A percentile compares a stretch with the other conserved stretches of the same genome.
phyloP scores from a whole-genome alignment of 2,113 vertebrate species.

The Petrocephalus microphthalmus region DNA sequence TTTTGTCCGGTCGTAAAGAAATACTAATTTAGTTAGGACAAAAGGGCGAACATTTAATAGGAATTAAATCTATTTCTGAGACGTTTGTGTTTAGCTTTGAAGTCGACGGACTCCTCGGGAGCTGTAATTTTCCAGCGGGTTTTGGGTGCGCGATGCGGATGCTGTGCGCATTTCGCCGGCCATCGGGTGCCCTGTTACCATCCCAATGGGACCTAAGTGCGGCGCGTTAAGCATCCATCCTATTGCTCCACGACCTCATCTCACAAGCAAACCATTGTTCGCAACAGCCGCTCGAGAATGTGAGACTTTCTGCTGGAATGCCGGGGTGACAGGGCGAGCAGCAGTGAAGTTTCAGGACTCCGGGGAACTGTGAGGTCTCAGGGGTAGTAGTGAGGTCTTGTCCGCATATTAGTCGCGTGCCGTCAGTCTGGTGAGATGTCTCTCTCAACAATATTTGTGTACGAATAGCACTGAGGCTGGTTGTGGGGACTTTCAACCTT shows the following conservation, averaged over 20 bases:
- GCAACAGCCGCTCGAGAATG: background rate
- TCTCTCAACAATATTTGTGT: background rate
- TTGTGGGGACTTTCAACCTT: background rate
- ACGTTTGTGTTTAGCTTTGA: background rate
- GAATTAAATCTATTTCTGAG: background rate
- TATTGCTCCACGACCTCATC: background rate
- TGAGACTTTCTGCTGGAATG: background rate
- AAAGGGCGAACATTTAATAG: background rate
- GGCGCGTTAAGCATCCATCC: background rate
- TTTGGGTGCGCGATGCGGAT: background rate
- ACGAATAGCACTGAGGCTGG: too few species aligned
- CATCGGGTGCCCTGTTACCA: background rate
- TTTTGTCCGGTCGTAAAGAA: background rate
- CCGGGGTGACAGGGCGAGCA: background rate
- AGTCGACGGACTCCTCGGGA: background rate
- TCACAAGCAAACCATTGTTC: slow-evolving; percentile 10
- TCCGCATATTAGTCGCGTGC: background rate
- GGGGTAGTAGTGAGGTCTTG: background rate
- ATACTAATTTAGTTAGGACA: background rate
- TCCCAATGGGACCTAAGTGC: background rate
- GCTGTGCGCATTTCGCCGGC: background rate
- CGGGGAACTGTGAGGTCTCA: background rate
- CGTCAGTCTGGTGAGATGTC: background rate
- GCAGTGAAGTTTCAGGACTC: background rate
- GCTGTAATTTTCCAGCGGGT: background rate